phyloP scores from a whole-genome alignment of 2,797 vertebrate species.

The Phoebastria nigripes region DNA sequence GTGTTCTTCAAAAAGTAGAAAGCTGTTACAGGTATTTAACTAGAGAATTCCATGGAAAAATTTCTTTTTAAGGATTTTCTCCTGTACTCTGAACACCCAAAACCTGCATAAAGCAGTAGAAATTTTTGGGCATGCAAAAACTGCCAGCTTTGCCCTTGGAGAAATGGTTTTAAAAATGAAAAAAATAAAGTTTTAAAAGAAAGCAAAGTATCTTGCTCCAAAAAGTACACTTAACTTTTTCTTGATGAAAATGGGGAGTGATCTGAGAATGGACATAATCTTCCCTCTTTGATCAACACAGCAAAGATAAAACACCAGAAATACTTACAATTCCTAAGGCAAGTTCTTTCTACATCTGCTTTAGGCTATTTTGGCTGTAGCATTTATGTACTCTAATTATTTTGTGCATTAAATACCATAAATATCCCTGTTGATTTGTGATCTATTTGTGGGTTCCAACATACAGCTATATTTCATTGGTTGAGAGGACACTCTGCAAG shows the following conservation, averaged over 20 bases:
- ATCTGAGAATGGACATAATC: neutral
- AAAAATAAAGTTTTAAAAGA: neutral
- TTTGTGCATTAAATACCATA: slow-evolving; percentile 49
- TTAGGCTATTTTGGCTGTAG: slow-evolving; percentile 46
- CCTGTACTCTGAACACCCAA: neutral
- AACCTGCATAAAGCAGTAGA: neutral
- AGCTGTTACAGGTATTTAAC: neutral
- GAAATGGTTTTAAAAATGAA: neutral
- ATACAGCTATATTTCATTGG: slow-evolving; percentile 30
- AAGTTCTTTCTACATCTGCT: slow-evolving; percentile 35
- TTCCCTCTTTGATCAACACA: neutral
- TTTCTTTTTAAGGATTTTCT: neutral
- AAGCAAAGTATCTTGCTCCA: neutral
- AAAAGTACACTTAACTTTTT: neutral
- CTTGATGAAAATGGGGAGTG: neutral
- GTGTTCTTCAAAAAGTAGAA: neutral
- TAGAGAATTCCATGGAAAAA: neutral
- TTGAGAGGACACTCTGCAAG: neutral
- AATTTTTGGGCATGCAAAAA: neutral
- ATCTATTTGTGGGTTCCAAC: slow-evolving; percentile 32
- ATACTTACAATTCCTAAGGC: slow-evolving; percentile 12
- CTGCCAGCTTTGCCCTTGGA: neutral
- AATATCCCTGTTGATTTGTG: slow-evolving; percentile 43
- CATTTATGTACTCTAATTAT: slow-evolving; percentile 17
- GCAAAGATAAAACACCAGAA: neutral